phyloP scores from a whole-genome alignment of 2,797 vertebrate species.

The Gymnocypris eckloni region DNA sequence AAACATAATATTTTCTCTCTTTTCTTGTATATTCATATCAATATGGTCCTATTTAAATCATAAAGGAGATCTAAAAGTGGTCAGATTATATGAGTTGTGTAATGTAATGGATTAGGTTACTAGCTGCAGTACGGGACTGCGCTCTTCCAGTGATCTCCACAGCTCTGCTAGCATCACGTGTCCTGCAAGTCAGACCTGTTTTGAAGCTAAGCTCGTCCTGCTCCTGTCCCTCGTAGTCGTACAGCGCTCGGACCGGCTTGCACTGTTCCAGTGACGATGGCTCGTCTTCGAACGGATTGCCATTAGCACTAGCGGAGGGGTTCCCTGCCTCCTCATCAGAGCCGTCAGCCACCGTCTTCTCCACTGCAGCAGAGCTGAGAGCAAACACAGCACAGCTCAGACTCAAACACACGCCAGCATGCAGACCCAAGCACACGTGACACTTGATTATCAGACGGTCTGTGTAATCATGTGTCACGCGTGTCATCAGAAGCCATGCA shows the following conservation, averaged over 20 bases:
- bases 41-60: no score
- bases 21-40: no score
- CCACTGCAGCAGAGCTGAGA: constrained; percentile 85
- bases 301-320: constrained; percentile 89
- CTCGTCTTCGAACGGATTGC: constrained; percentile 95
- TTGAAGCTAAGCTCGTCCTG: constrained; percentile 97
- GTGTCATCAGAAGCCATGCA: constrained; percentile 71
- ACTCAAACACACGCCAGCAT: background rate
- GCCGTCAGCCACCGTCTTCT: constrained; percentile 89
- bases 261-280: constrained; percentile 74
- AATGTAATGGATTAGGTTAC: no score
- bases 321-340: constrained; percentile 92
- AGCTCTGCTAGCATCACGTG: no score
- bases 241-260: constrained; percentile 90
- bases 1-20: no score
- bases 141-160: no score
- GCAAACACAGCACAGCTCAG: constrained; percentile 23
- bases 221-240: constrained; percentile 97
- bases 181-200: constrained; percentile 70
- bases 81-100: no score
- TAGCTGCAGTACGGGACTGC: no score
- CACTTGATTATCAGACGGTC: no score
- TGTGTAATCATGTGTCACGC: no score
- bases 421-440: no score
- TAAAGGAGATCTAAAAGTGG: no score